Base-by-base conservation (phyloP, 1,140 invertebrate genomes). In the Drosophila serrata region DNA sequence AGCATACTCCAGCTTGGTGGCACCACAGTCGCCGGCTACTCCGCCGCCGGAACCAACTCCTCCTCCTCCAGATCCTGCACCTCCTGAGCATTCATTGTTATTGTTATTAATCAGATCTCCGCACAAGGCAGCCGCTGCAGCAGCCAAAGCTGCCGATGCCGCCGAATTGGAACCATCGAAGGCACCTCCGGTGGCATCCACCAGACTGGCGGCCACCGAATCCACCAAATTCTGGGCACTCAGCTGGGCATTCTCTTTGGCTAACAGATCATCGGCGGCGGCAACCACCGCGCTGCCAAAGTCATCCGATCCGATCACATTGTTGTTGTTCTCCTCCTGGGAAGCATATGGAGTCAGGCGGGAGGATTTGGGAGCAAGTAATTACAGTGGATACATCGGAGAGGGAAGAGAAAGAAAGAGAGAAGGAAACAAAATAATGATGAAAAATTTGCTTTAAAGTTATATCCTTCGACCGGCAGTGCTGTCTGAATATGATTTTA, bases 321-420 rank as follows among this genome's bases (percentile, higher is more conserved):
- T 90, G 67, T 90, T 90, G 85, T 90, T 90, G 77, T 90, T 90
- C 81, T 90, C 85, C 85, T 90, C 85, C 86, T 90, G 77, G 81
- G 81, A 90, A 84, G 68, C 45, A 84, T 35, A 74, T 33, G 70
- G 37, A 63, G 15, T n/a, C 33, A 39, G 29, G 43, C 37, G 69
- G 68, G 37, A 27, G 69, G 72, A 55, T 31, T n/a, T 13, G 19
- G 55, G 39, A 37, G 33, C 39, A 27, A 49, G 35, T 39, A 19
- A 35, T 17, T n/a, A 6, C 46, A 45, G 40, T 11, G 27, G 39
- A 13, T 39, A 24, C 24, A 33, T 37, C 12, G 53, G 13, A 29
- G 53, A 42, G 19, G 9, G 31, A 37, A 42, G 40, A 58, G 58
- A 51, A 27, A 75, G 27, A 65, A 19, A 49, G 12, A 40, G 39